Percentiles rank a stretch among this genome's conserved stretches.
phyloP scores from a whole-genome alignment of 2,113 vertebrate species.

The Chrysemys picta region DNA sequence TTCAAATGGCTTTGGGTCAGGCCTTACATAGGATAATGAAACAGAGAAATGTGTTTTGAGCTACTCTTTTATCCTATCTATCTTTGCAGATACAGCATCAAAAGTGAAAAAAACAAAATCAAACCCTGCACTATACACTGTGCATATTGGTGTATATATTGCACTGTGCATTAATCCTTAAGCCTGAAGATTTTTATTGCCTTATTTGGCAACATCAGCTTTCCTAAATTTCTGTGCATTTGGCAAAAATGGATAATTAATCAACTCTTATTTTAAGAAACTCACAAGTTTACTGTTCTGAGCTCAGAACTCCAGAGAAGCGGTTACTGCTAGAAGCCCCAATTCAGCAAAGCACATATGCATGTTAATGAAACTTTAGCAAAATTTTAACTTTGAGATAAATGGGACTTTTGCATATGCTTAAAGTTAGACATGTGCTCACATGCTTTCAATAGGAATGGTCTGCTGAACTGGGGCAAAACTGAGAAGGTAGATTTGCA shows the following conservation, averaged over 20 bases:
- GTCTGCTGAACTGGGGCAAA: background rate
- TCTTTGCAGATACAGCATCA: background rate
- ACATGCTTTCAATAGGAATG: background rate
- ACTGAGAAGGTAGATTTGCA: rapidly evolving
- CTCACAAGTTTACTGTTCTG: background rate
- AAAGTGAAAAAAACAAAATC: background rate
- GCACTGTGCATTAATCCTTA: background rate
- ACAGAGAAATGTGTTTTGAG: background rate
- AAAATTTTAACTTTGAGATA: no score
- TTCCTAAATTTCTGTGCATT: background rate
- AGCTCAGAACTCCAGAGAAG: background rate
- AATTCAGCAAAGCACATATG: background rate
- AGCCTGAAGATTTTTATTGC: background rate
- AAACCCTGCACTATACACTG: rapidly evolving
- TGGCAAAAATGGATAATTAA: background rate
- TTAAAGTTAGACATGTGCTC: background rate
- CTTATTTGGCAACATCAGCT: background rate
- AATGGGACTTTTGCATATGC: background rate
- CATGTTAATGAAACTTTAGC: background rate
- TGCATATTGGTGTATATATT: background rate
- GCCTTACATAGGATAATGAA: background rate
- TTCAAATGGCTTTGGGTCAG: background rate
- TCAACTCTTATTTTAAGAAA: background rate
- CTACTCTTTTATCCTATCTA: background rate
- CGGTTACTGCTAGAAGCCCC: background rate